Evolutionary conservation across 2,797 vertebrate species (phyloP), one percentile per base, ranked within the genome.

Genomic region (Scomberomorus guttatus): DNA sequence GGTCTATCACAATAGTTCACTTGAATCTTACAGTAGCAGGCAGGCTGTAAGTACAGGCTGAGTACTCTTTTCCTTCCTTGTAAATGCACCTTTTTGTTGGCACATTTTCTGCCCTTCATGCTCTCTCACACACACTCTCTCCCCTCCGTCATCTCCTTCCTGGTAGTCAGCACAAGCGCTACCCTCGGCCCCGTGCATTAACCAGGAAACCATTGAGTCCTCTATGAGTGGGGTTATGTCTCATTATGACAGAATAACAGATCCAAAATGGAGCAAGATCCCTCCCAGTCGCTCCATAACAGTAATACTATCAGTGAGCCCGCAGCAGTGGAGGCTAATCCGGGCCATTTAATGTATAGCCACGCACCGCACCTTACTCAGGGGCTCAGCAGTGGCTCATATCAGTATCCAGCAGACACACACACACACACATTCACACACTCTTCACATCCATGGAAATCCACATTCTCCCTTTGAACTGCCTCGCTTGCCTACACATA

Each of bases 281-380:
- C 85, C 72, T 79, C 82, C 75, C 86, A 78, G 82, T 84, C 10
- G 34, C 84, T 89, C 86, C 71, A 79, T 86, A 91, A 87, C 82
- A 87, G 75, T 84, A 87, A 87, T 87, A 75, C 78, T 89, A 89
- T 90, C 89, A 83, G 88, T 27, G 68, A 75, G 88, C 82, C 84
- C 34, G 87, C 89, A 86, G 89, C 88, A 76, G 85, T 84, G 10
- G 25, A 29, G 75, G 83, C 83, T 93, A 90, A 94, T 93, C 92
- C 89, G 20, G 80, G 75, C 48, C 78, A 78, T 92, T 93, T 89
- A 90, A 93, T 91, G 92, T 93, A 92, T 84, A 82, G 88, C 86
- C 86, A 81, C 79, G 61, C 81, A 59, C 76, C 74, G 78, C 88
- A 81, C 84, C 82, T 89, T 88, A 80, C 77, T 87, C 72, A 75